phyloP scores from a whole-genome alignment of 2,797 vertebrate species.

The Sebastes glaucus region DNA sequence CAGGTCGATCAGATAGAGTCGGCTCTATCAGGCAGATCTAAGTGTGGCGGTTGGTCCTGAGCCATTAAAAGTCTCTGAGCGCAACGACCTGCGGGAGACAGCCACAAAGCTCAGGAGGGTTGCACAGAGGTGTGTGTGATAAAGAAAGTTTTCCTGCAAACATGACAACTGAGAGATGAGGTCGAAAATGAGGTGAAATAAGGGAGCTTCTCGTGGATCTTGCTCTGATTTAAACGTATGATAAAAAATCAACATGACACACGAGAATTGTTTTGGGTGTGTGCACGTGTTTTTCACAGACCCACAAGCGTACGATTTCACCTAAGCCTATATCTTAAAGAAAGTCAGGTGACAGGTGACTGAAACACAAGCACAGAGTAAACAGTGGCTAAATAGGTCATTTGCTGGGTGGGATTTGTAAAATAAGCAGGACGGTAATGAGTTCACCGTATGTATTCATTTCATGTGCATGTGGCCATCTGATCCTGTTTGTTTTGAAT shows the following conservation, averaged over 20 bases:
- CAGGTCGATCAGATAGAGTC: slow-evolving; percentile 67
- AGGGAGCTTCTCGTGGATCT: not conserved
- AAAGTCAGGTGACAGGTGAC: slow-evolving; percentile 33
- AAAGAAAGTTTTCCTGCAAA: not conserved
- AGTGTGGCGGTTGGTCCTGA: slow-evolving; percentile 44
- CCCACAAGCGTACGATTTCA: not conserved
- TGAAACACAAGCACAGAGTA: slow-evolving; percentile 21
- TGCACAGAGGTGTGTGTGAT: not conserved
- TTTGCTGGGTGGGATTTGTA: slow-evolving; percentile 67
- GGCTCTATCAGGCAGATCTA: slow-evolving; percentile 63
- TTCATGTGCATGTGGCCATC: slow-evolving; percentile 51
- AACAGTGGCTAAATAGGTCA: slow-evolving; percentile 57
- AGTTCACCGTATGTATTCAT: slow-evolving; percentile 59
- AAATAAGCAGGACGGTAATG: slow-evolving; percentile 57
- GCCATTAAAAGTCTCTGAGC: slow-evolving; percentile 55
- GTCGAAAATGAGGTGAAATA: not conserved
- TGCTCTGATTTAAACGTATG: not conserved
- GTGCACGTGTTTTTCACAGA: not conserved
- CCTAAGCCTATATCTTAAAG: slow-evolving; percentile 12
- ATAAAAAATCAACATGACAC: not conserved
- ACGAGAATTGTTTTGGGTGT: not conserved
- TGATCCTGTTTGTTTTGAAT: slow-evolving; percentile 65
- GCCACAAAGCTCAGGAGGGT: slow-evolving; percentile 20
- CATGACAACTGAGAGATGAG: not conserved
- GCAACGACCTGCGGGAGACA: slow-evolving; percentile 23